Evolutionary conservation across 2,888 invertebrate genomes (phyloP), one percentile per base, ranked within the genome.

Genomic region (Falcaria lacertinaria): DNA sequence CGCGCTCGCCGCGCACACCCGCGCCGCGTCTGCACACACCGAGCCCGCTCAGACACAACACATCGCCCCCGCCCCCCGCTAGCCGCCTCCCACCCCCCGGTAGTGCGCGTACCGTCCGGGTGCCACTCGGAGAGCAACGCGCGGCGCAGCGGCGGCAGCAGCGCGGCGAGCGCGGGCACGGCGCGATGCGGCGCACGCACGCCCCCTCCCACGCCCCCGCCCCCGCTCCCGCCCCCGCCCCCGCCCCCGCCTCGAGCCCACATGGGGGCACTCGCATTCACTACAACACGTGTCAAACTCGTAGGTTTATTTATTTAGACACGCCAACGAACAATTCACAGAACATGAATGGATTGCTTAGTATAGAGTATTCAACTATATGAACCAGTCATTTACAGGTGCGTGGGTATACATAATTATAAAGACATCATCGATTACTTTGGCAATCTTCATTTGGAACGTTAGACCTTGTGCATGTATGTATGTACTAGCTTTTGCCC

Each of bases 131-230:
- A 43, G 32, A 16, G n/a, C n/a, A 50, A 49, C 33, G 67, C 63
- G 42, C 61, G 63, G 11, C 28, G 28, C 58, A 69, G 52, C 55
- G 70, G 54, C 45, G 59, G 41, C 43, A 64, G 64, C 63, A 69
- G 52, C 48, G 52, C 54, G 47, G 62, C 63, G 46, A 64, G 61
- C 54, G 57, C 36, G 22, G 3, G 14, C 15, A 14, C 35, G 33
- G 44, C n/a, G 37, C 52, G 28, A 40, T n/a, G n/a, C n/a, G n/a
- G 54, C 44, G 15, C 42, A 42, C 54, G 48, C 43, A 41, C 52
- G 3, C 45, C 48, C 40, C 39, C 32, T 47, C 46, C 46, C 48
- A 43, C 39, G 35, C 44, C 44, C 37, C 44, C 13, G 6, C 41
- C 39, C 49, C 54, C 55, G 48, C 41, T n/a, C n/a, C n/a, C n/a